Evolutionary conservation across 1,140 invertebrate genomes (phyloP).

Genomic region (Drosophila takahashii): DNA sequence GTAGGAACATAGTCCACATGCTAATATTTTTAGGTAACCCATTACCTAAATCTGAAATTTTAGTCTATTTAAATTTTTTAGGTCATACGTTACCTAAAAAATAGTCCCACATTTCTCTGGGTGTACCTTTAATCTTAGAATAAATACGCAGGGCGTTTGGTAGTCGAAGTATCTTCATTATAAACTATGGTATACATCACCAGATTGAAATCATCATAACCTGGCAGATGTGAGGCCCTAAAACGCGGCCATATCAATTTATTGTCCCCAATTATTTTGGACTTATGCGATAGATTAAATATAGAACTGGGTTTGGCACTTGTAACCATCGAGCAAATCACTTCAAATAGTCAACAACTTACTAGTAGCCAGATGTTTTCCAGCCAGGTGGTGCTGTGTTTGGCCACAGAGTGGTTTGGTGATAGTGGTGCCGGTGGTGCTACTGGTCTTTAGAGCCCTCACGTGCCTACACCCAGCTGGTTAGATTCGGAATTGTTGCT

Average conservation of each 20-base stretch:
- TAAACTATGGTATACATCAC: background rate
- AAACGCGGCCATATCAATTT: constrained; percentile 2
- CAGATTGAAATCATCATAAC: constrained; percentile 1
- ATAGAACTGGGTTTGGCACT: constrained; percentile 16
- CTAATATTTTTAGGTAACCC: too few species aligned
- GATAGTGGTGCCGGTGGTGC: constrained; percentile 27
- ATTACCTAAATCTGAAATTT: too few species aligned
- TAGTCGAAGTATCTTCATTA: background rate
- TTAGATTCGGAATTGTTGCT: constrained; percentile 26
- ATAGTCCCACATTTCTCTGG: too few species aligned
- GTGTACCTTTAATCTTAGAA: too few species aligned
- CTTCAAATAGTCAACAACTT: constrained; percentile 11
- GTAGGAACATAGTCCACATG: too few species aligned
- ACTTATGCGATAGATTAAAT: constrained; percentile 18
- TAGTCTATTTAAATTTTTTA: too few species aligned
- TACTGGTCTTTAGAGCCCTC: constrained; percentile 23
- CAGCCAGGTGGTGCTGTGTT: constrained; percentile 7
- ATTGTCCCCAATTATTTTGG: background rate
- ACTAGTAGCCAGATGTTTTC: constrained; percentile 28
- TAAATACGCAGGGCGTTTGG: background rate
- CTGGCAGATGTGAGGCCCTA: background rate
- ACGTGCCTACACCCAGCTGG: constrained; percentile 29
- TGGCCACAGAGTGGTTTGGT: background rate
- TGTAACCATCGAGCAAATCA: constrained; percentile 18
- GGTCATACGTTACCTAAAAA: too few species aligned